Conservation (phyloP, 2,797 vertebrate species). For the Notamacropus eugenii region DNA sequence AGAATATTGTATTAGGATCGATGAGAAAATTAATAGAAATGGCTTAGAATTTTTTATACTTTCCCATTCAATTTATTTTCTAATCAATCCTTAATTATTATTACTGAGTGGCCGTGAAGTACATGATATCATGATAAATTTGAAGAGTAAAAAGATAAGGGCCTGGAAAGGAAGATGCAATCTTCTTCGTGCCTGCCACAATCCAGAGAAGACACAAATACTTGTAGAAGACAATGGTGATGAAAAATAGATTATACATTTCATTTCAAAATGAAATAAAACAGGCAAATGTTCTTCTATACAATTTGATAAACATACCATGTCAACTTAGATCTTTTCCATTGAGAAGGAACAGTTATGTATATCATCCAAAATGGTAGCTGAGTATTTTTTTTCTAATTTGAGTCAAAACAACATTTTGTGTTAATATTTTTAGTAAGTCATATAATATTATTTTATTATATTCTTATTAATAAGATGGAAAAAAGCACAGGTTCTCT, state of each 20-base stretch:
- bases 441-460: constrained; percentile 28
- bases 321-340: constrained; percentile 50
- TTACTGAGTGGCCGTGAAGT: background rate
- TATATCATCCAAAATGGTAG: constrained; percentile 48
- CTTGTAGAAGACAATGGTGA: constrained; percentile 35
- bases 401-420: constrained; percentile 59
- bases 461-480: background rate
- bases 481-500: background rate
- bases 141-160: background rate
- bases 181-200: background rate
- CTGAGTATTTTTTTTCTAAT: constrained; percentile 63
- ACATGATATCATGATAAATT: background rate
- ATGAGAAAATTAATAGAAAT: background rate
- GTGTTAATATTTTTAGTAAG: constrained; percentile 54
- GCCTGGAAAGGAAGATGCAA: background rate
- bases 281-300: constrained; percentile 32
- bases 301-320: background rate
- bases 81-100: constrained; percentile 2
- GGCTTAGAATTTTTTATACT: background rate
- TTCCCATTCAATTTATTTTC: background rate
- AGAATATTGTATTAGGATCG: background rate
- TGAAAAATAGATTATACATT: background rate
- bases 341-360: constrained; percentile 55
- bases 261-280: background rate
- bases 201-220: background rate